phyloP scores from a whole-genome alignment of 2,113 vertebrate genomes.

The Anser cygnoides region DNA sequence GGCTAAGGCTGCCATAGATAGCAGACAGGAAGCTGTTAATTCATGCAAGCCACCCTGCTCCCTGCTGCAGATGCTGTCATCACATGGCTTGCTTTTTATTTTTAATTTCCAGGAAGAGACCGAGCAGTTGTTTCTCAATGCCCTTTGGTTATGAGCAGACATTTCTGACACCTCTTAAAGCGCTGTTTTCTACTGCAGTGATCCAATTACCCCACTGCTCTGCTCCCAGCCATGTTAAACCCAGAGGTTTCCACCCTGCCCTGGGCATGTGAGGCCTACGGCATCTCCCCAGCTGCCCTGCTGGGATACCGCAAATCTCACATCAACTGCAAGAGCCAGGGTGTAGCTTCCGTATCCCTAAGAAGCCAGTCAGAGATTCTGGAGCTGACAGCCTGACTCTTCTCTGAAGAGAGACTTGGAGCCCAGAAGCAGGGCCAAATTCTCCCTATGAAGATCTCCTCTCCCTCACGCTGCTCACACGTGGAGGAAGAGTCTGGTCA shows the following conservation, averaged over 20 bases:
- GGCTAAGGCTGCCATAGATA: not conserved
- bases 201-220: not conserved
- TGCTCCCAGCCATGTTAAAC: not conserved
- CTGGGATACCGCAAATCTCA: not conserved
- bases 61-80: conserved; percentile 38
- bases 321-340: not conserved
- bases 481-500: not conserved
- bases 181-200: not conserved
- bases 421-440: not conserved
- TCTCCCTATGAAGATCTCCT: not conserved
- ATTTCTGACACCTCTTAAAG: conserved; percentile 1
- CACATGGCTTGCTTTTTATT: conserved; percentile 14
- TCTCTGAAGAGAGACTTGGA: not conserved
- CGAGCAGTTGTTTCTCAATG: not conserved
- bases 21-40: conserved; percentile 24
- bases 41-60: conserved; percentile 7
- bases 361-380: not conserved
- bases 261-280: not conserved
- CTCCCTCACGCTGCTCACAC: not conserved
- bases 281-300: not conserved
- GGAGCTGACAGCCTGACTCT: not conserved
- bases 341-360: not conserved
- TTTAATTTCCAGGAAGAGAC: conserved; percentile 25
- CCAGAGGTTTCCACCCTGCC: not conserved
- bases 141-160: not conserved